Evolutionary conservation across 2,113 vertebrate genomes (phyloP).

Genomic region (Atractosteus spatula): DNA sequence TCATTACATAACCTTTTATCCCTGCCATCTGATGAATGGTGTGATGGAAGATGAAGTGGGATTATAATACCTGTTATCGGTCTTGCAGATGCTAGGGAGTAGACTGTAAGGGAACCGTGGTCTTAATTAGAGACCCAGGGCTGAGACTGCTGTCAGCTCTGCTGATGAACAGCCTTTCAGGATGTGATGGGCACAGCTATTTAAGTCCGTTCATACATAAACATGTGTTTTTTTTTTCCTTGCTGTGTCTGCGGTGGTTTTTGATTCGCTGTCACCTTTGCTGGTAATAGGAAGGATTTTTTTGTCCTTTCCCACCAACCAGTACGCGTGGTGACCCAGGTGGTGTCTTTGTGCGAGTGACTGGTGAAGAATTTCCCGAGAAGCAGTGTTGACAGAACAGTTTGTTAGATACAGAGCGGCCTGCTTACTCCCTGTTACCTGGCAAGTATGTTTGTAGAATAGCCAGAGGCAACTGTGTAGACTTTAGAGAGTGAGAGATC

Average conservation of each 20-base stretch:
- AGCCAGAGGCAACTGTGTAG: neutral
- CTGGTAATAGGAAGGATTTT: no score
- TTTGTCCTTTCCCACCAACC: neutral
- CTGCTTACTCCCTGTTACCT: neutral
- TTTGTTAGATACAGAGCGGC: conserved; percentile 8
- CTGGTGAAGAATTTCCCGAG: neutral
- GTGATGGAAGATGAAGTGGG: neutral
- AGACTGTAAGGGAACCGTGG: no score
- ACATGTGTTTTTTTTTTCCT: neutral
- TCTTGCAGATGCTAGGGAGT: neutral
- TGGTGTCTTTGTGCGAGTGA: neutral
- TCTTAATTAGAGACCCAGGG: conserved; percentile 1
- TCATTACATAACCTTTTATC: neutral
- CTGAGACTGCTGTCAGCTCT: neutral
- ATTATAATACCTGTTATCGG: neutral
- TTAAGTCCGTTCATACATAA: no score
- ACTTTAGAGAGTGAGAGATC: neutral
- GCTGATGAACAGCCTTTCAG: conserved; percentile 1
- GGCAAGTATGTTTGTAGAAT: no score
- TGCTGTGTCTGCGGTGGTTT: neutral
- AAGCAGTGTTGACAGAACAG: conserved; percentile 2
- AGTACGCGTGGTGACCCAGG: neutral
- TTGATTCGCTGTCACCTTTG: no score
- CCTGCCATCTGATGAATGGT: neutral
- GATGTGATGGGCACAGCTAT: no score